Evolutionary conservation across 2,113 vertebrate species (phyloP), one percentile per base, ranked within the genome.

Genomic region (Hypocryptadius cinnamomeus): DNA sequence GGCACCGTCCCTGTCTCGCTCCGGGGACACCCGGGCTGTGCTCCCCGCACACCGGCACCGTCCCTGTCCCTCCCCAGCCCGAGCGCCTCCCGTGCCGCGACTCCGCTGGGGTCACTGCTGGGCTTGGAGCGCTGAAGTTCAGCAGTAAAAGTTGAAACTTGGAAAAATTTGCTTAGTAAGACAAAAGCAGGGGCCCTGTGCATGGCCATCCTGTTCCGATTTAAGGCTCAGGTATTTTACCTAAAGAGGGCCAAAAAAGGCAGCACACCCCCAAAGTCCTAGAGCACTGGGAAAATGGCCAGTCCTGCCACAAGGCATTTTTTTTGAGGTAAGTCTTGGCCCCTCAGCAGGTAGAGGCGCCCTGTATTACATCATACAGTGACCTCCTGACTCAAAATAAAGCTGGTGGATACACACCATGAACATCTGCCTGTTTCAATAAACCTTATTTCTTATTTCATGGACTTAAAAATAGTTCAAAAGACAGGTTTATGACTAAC

Each of bases 171-270:
- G 22, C 10, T 30, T 2, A 19, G 1, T 1, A 3, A 5, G 8
- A 4, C 6, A 10, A 7, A 6, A 33, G 45, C 20, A 4, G n/a
- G 8, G 27, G 6, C 35, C 39, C 10, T 8, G 2, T 0, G 0
- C 11, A 0, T 0, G 5, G 10, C 3, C 4, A 4, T 11, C 16
- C 25, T 2, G 0, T 8, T 22, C 14, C 0, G 5, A 10, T 4
- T 12, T 3, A 30, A 40, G 13, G 39, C 33, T 42, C 30, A 6
- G 22, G 6, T 21, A 0, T 25, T 42, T n/a, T 8, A n/a, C 14
- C 70, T 19, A 0, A 25, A 9, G 11, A 0, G 5, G 5, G 4
- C 25, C 13, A 15, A 18, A 17, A 63, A 13, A 9, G 1, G 15
- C 76, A 16, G 25, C 39, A 22, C 9, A 3, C 4, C 5, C 21